phyloP scores from a whole-genome alignment of 1,140 invertebrate species.

The Hetaerina americana region DNA sequence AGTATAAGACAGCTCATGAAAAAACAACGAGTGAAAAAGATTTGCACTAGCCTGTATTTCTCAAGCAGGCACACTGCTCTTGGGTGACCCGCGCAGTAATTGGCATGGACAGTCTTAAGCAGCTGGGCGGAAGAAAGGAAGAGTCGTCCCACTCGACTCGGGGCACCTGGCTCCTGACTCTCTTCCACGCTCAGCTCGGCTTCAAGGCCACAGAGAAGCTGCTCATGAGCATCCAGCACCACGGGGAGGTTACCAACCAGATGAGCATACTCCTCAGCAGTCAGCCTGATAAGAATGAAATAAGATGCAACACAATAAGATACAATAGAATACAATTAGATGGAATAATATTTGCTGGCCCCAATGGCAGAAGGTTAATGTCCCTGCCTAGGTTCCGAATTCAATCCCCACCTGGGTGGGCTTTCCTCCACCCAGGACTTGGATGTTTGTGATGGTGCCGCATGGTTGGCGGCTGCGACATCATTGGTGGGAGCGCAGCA shows the following conservation, averaged over 20 bases:
- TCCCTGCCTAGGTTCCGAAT: too few species aligned
- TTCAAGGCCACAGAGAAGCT: not conserved
- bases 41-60: slow-evolving; percentile 60
- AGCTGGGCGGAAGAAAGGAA: slow-evolving; percentile 77
- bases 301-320: not conserved
- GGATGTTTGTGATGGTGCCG: too few species aligned
- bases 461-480: too few species aligned
- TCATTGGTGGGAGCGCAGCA: too few species aligned
- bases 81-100: slow-evolving; percentile 86
- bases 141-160: slow-evolving; percentile 67
- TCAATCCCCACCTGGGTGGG: too few species aligned
- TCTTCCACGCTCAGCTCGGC: slow-evolving; percentile 43
- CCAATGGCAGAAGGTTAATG: too few species aligned
- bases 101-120: slow-evolving; percentile 72
- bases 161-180: slow-evolving; percentile 40
- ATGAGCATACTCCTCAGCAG: not conserved
- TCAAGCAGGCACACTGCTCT: slow-evolving; percentile 82
- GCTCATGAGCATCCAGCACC: not conserved
- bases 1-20: too few species aligned
- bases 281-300: not conserved
- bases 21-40: too few species aligned
- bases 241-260: not conserved
- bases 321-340: too few species aligned
- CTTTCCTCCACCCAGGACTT: too few species aligned
- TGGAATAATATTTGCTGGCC: too few species aligned